phyloP scores from a whole-genome alignment of 1,140 invertebrate genomes.

The Atta colombica region DNA sequence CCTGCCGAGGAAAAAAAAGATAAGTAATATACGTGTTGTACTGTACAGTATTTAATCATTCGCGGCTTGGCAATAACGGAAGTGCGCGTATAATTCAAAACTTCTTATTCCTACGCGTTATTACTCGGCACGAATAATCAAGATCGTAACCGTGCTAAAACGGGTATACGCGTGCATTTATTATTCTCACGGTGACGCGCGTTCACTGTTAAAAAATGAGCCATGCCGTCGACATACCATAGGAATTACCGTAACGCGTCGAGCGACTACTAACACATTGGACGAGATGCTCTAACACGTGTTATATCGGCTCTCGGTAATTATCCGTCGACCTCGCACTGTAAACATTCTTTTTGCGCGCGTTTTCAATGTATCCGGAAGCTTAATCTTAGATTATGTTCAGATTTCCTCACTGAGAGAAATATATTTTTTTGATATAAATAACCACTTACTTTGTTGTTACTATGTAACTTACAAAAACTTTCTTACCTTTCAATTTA shows the following conservation, averaged over 20 bases:
- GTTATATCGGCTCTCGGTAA: conserved; percentile 3
- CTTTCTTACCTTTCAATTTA: no score
- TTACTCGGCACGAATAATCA: conserved; percentile 40
- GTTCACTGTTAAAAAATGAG: conserved; percentile 20
- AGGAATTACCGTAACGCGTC: conserved; percentile 9
- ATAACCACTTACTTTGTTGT: no score
- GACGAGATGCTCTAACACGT: conserved; percentile 4
- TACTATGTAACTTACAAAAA: no score
- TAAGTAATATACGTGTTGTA: conserved; percentile 9
- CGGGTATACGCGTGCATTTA: conserved; percentile 3
- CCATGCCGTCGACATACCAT: not conserved
- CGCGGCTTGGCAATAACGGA: conserved; percentile 37
- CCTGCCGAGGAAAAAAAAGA: not conserved
- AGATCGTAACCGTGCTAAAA: conserved; percentile 17
- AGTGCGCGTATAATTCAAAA: conserved; percentile 45
- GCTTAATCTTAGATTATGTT: no score
- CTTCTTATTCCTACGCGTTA: conserved; percentile 45
- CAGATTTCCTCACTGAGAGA: no score
- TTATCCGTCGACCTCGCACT: not conserved
- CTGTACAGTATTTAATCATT: conserved; percentile 8
- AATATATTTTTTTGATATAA: no score
- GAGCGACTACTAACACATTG: not conserved
- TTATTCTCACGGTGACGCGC: conserved; percentile 41
- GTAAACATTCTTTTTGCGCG: not conserved
- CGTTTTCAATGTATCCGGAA: no score